A percentile compares a stretch with the other conserved stretches of the same genome.
Evolutionary conservation across 2,113 vertebrate genomes (phyloP).

Genomic region (Pantherophis guttatus): DNA sequence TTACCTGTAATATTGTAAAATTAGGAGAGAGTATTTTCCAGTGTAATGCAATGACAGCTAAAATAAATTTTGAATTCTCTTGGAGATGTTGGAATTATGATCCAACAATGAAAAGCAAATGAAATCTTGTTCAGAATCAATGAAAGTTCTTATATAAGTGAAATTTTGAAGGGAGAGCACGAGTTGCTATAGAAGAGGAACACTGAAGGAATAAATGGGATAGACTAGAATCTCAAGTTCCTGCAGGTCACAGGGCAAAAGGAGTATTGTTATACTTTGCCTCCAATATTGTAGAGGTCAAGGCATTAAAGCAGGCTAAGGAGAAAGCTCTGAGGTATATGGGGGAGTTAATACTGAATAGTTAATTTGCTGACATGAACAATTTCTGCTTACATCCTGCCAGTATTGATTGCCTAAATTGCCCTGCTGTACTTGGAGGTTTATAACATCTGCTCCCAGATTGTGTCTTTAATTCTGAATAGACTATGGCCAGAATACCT

Average conservation of each 20-base stretch:
- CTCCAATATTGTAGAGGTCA: not conserved
- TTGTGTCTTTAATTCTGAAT: not conserved
- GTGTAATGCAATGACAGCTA: not conserved
- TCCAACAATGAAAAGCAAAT: not conserved
- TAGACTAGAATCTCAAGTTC: not conserved
- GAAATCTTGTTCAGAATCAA: not conserved
- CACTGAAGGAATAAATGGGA: not conserved
- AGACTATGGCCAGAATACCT: not conserved
- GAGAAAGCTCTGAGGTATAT: not conserved
- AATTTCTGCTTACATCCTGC: not conserved
- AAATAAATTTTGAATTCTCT: not conserved
- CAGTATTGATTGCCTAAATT: not conserved
- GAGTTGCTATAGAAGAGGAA: not conserved
- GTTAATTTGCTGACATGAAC: not conserved
- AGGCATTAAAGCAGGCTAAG: not conserved
- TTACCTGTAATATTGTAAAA: not conserved
- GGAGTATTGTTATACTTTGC: not conserved
- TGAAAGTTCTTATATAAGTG: not conserved
- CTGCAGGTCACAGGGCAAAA: not conserved
- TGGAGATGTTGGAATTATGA: not conserved
- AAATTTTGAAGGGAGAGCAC: not conserved
- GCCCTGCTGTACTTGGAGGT: not conserved
- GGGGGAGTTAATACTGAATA: not conserved
- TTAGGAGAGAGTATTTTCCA: not conserved
- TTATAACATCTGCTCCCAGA: not conserved